A percentile compares a stretch with the other conserved stretches of the same genome.
phyloP scores from a whole-genome alignment of 2,113 vertebrate species.

The Lipotes vexillifer region DNA sequence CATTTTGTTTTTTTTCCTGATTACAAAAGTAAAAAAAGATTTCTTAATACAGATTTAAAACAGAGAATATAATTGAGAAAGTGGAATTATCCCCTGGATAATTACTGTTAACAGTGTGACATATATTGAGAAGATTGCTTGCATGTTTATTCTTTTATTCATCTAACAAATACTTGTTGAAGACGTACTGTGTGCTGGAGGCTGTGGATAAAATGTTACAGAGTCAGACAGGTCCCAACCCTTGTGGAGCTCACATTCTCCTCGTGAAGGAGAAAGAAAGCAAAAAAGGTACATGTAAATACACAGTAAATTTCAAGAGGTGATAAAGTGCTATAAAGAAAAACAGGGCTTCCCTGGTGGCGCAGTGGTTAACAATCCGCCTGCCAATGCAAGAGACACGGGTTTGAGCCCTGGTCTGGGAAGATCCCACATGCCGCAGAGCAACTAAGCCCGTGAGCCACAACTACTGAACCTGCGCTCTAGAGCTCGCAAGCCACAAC shows the following conservation, averaged over 20 bases:
- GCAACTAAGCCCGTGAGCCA: too few relatives aligned
- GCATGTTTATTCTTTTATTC: background rate
- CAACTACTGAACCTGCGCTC: too few relatives aligned
- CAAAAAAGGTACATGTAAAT: background rate
- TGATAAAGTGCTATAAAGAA: background rate
- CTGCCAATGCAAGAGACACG: too few relatives aligned
- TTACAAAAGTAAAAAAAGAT: slow-evolving; percentile 11
- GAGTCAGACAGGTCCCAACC: background rate
- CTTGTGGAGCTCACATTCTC: background rate
- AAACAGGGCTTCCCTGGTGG: background rate
- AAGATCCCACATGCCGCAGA: too few relatives aligned
- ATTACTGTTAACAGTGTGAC: background rate
- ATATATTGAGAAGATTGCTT: background rate
- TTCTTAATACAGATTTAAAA: background rate
- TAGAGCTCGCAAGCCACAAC: too few relatives aligned
- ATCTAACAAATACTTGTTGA: background rate
- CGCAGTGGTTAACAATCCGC: too few relatives aligned
- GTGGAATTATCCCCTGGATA: background rate
- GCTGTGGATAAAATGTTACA: background rate
- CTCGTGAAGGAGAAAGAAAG: background rate
- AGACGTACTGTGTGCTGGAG: background rate
- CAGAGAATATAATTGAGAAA: background rate
- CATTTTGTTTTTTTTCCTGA: background rate
- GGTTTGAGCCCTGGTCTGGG: too few relatives aligned
- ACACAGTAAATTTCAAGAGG: background rate